phyloP scores from a whole-genome alignment of 2,888 invertebrate species.

The Nomada fucata region DNA sequence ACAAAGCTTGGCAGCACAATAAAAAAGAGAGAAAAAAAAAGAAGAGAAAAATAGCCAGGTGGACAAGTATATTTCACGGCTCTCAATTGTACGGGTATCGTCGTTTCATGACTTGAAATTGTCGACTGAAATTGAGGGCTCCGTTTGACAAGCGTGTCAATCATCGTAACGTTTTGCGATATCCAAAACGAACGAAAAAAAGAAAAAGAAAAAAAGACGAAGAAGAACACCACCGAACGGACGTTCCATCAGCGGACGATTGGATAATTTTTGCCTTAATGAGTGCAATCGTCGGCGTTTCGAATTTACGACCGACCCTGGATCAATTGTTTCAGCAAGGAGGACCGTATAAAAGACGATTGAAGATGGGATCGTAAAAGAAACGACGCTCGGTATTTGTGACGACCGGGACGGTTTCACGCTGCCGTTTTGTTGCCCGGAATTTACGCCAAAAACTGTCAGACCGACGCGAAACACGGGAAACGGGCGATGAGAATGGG shows the following conservation, averaged over 20 bases:
- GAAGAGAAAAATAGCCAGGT: background rate
- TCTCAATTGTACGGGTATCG: slow-evolving; percentile 25
- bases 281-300: background rate
- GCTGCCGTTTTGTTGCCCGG: background rate
- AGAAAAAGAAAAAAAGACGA: too few species aligned
- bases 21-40: background rate
- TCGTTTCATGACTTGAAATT: slow-evolving; percentile 42
- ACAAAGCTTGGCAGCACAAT: background rate
- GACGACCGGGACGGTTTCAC: background rate
- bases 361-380: background rate
- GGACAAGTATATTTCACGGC: slow-evolving; percentile 33
- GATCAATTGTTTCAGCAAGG: slow-evolving; percentile 1
- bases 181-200: slow-evolving; percentile 12
- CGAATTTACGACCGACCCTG: background rate
- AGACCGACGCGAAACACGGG: background rate
- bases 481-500: background rate
- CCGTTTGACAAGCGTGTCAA: slow-evolving; percentile 39
- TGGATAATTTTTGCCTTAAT: background rate
- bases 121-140: slow-evolving; percentile 42
- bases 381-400: background rate
- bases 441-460: slow-evolving; percentile 2
- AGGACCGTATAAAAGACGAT: background rate
- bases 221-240: slow-evolving; percentile 20
- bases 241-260: slow-evolving; percentile 1
- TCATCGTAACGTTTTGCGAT: slow-evolving; percentile 40